Evolutionary conservation across 2,797 vertebrate species (phyloP), one percentile per base, ranked within the genome.

Genomic region (Acanthis flammea): DNA sequence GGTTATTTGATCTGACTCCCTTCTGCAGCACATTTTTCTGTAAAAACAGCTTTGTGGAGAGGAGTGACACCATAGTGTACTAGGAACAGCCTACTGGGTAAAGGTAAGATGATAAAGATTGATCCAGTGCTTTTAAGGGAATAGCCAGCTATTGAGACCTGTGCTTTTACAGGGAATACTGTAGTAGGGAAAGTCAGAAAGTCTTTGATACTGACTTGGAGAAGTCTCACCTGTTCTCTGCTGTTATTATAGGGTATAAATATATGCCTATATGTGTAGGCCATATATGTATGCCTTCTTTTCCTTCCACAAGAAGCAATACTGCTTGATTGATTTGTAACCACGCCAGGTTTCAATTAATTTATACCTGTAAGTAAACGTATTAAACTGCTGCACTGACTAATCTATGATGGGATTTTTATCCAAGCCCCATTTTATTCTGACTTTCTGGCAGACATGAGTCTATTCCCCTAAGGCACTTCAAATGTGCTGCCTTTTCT

Each of bases 401-500:
- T 80, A 87, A 71, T 82, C 63, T 82, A 6, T 66, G 41, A 24
- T 1, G 14, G 60, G 30, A 65, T 89, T 95, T 91, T 45, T 77
- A 53, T 85, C 57, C 72, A 68, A 93, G 31, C 31, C 31, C 25
- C 23, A 13, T 65, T 86, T 91, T 89, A 68, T 82, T 80, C 83
- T 87, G 74, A 41, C 31, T 93, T 88, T 60, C 60, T 87, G 88
- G 63, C 57, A 95, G 67, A 61, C 25, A 5, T 25, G 37, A 76
- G 37, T 51, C 28, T 87, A 42, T 79, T 93, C n/a, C 93, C 92
- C 72, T 91, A 71, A 80, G 91, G 86, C 84, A 44, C 28, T 67
- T 88, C 42, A 82, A 39, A 48, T 72, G 7, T 61, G 42, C 77
- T 87, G 63, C 67, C 76, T 86, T 80, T 95, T 82, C 57, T 89